phyloP scores from a whole-genome alignment of 2,797 vertebrate species.

The Brachyrhaphis roseni region DNA sequence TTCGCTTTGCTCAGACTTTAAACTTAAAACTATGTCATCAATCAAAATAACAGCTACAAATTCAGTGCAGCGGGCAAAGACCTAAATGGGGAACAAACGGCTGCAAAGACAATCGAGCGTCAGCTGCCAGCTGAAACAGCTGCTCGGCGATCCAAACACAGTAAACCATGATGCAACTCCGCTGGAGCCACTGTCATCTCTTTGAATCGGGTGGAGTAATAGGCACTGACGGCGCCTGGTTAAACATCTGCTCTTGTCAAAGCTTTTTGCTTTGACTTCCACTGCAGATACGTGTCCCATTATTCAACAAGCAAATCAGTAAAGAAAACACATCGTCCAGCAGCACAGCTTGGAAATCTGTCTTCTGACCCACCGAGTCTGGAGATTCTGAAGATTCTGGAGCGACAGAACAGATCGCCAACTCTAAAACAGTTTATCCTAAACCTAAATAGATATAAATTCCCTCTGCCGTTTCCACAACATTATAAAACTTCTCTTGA shows the following conservation, averaged over 20 bases:
- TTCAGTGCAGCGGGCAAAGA: neutral
- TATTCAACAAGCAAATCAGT: neutral
- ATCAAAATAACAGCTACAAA: neutral
- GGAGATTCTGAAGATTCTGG: neutral
- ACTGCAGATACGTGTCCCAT: neutral
- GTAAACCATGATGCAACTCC: slow-evolving; percentile 21
- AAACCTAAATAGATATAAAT: neutral
- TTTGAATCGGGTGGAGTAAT: neutral
- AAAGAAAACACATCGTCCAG: slow-evolving; percentile 1
- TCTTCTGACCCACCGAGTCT: neutral
- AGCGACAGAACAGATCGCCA: neutral
- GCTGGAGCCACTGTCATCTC: slow-evolving; percentile 19
- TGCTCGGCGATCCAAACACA: slow-evolving; percentile 13
- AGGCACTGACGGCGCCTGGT: neutral
- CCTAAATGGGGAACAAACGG: neutral
- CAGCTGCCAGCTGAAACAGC: slow-evolving; percentile 10
- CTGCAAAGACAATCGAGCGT: neutral
- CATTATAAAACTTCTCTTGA: neutral
- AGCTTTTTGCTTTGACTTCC: neutral
- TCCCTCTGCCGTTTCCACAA: neutral
- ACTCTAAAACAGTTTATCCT: neutral
- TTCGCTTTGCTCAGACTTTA: neutral
- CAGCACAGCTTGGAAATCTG: neutral
- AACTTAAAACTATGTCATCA: neutral
- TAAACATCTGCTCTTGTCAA: neutral